Evolutionary conservation across 2,888 invertebrate genomes (phyloP).

Genomic region (Cataglyphis cursor): DNA sequence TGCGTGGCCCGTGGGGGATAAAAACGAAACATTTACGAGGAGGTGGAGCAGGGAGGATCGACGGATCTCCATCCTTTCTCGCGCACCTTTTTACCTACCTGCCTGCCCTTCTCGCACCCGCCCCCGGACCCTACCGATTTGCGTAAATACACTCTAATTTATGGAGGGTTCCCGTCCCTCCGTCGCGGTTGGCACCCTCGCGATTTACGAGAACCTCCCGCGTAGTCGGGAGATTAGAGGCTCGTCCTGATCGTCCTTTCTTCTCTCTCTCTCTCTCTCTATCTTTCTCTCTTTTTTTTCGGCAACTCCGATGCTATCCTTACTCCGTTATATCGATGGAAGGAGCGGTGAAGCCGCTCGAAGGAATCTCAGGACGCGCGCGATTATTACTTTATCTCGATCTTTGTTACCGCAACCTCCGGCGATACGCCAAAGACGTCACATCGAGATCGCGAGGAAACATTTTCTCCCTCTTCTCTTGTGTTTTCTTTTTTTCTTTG

Average conservation of each 20-base stretch:
- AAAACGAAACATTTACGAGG: conserved; percentile 57
- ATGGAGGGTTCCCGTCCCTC: conserved; percentile 65
- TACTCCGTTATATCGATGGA: not conserved
- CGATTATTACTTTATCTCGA: conserved; percentile 42
- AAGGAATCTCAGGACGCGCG: not conserved
- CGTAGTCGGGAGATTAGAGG: conserved; percentile 58
- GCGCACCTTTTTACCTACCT: conserved; percentile 70
- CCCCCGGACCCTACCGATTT: conserved; percentile 75
- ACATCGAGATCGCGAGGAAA: conserved; percentile 29
- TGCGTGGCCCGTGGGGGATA: conserved; percentile 43
- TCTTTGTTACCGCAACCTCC: conserved; percentile 16
- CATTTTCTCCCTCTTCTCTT: conserved; percentile 60
- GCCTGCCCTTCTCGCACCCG: conserved; percentile 40
- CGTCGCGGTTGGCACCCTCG: conserved; percentile 61
- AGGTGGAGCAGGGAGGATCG: conserved; percentile 41
- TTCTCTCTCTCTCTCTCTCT: conserved; percentile 48
- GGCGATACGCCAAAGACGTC: conserved; percentile 39
- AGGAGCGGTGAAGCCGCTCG: not conserved
- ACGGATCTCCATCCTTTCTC: conserved; percentile 32
- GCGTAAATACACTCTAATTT: conserved; percentile 80
- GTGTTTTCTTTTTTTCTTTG: conserved; percentile 44
- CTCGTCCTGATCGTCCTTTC: conserved; percentile 32
- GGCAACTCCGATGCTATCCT: not conserved
- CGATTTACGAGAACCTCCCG: conserved; percentile 63
- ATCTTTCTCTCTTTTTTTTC: conserved; percentile 1